Evolutionary conservation across 2,888 invertebrate species (phyloP).

Genomic region (Acleris literana): DNA sequence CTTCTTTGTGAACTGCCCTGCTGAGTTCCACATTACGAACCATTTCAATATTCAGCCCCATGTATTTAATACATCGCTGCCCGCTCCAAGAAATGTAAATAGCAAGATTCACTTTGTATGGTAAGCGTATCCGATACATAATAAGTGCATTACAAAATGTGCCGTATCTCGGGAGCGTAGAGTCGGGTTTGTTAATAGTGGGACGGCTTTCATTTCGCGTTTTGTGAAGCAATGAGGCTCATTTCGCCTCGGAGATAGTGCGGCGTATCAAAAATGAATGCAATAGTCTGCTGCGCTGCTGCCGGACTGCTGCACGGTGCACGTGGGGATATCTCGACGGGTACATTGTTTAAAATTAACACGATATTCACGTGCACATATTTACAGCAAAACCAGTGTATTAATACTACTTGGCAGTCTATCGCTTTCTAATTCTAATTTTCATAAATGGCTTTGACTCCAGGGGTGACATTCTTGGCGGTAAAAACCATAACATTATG

Average conservation of each 20-base stretch:
- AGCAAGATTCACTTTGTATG: constrained; percentile 19
- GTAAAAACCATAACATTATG: too few relatives aligned
- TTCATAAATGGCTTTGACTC: too few relatives aligned
- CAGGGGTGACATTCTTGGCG: too few relatives aligned
- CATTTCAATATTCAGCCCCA: constrained; percentile 30
- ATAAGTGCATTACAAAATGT: constrained; percentile 2
- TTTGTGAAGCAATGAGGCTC: constrained; percentile 32
- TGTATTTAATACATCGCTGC: constrained; percentile 22
- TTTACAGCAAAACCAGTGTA: too few relatives aligned
- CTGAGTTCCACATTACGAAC: constrained; percentile 4
- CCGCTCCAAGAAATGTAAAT: constrained; percentile 23
- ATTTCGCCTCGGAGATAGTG: constrained; percentile 20
- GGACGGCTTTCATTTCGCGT: constrained; percentile 21
- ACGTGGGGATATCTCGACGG: background rate
- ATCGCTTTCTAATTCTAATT: too few relatives aligned
- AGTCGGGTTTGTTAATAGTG: constrained; percentile 12
- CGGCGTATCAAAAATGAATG: constrained; percentile 28
- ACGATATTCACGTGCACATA: too few relatives aligned
- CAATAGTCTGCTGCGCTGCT: constrained; percentile 14
- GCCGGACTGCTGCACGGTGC: background rate
- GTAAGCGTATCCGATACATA: constrained; percentile 17
- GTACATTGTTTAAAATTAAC: background rate
- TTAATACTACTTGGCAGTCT: too few relatives aligned
- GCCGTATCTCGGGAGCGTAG: background rate
- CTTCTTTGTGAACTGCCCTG: background rate